Percentiles rank a stretch among this genome's conserved stretches.
These are phyloP conservation scores for Pseudanteris insignis DNA, from an alignment of 2,888 invertebrate genomes.

Conservation along the genomic window DNA sequence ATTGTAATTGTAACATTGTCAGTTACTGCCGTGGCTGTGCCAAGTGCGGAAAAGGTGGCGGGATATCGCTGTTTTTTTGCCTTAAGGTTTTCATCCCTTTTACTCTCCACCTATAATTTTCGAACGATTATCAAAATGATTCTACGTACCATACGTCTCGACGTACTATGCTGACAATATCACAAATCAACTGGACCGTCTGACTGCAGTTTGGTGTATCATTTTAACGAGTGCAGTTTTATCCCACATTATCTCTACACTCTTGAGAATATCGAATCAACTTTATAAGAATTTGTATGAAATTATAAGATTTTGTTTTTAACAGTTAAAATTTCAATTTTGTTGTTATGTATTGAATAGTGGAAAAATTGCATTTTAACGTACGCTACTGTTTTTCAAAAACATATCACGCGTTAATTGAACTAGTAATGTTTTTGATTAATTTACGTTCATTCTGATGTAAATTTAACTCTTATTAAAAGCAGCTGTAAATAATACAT, in stretches of 20 bases:
- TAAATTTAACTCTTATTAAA: slow-evolving; percentile 4
- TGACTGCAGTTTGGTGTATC: slow-evolving; percentile 25
- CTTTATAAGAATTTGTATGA: too few species aligned
- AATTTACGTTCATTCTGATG: slow-evolving; percentile 4
- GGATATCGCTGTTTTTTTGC: slow-evolving; percentile 40
- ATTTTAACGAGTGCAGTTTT: too few species aligned
- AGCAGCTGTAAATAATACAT: too few species aligned
- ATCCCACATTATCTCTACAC: too few species aligned
- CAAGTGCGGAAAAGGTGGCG: slow-evolving; percentile 52
- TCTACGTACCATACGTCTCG: slow-evolving; percentile 20
- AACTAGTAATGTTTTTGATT: too few species aligned
- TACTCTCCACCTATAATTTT: slow-evolving; percentile 14
- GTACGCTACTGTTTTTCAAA: not conserved
- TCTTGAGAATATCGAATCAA: not conserved
- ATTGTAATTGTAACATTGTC: slow-evolving; percentile 58
- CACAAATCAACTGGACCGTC: slow-evolving; percentile 15
- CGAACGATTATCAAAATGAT: slow-evolving; percentile 16
- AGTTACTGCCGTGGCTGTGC: slow-evolving; percentile 63
- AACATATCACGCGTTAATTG: slow-evolving; percentile 4
- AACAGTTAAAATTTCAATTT: too few species aligned
- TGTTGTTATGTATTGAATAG: too few species aligned
- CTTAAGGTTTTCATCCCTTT: slow-evolving; percentile 37
- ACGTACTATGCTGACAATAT: slow-evolving; percentile 39
- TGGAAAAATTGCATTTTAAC: too few species aligned
- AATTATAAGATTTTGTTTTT: too few species aligned